phyloP scores from a whole-genome alignment of 2,888 invertebrate species.

The Deilephila elpenor region DNA sequence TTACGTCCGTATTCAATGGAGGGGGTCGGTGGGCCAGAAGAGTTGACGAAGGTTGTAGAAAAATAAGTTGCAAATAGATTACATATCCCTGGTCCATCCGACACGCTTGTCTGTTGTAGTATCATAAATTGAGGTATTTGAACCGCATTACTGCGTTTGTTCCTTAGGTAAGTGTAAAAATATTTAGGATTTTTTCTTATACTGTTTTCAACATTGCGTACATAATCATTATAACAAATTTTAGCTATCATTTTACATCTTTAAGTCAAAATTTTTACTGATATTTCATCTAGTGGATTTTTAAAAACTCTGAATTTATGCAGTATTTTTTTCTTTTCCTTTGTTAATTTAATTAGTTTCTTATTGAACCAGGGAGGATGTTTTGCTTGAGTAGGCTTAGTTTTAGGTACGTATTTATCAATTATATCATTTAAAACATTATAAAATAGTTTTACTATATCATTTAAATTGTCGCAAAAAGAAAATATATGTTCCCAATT shows the following conservation, averaged over 20 bases:
- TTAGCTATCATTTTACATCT: neutral
- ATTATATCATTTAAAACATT: neutral
- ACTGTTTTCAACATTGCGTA: neutral
- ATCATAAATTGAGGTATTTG: slow-evolving; percentile 4
- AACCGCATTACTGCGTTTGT: neutral
- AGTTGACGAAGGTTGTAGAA: neutral
- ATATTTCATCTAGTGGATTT: slow-evolving; percentile 8
- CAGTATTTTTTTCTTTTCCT: too few species aligned
- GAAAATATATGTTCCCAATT: neutral
- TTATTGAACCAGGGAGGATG: neutral
- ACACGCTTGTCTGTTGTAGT: neutral
- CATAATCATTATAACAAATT: slow-evolving; percentile 3
- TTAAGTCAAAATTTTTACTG: neutral
- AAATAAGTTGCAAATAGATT: slow-evolving; percentile 8
- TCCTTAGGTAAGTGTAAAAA: neutral
- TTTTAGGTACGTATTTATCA: neutral
- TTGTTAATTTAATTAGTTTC: neutral
- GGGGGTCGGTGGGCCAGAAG: neutral
- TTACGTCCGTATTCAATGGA: neutral
- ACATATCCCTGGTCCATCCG: slow-evolving; percentile 6
- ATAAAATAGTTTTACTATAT: neutral
- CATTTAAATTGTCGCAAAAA: neutral
- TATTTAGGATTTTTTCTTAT: neutral
- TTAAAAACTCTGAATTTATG: slow-evolving; percentile 6
- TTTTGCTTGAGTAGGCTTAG: neutral